Evolutionary conservation across 1,140 invertebrate genomes (phyloP).

Genomic region (Calycopis cecrops): DNA sequence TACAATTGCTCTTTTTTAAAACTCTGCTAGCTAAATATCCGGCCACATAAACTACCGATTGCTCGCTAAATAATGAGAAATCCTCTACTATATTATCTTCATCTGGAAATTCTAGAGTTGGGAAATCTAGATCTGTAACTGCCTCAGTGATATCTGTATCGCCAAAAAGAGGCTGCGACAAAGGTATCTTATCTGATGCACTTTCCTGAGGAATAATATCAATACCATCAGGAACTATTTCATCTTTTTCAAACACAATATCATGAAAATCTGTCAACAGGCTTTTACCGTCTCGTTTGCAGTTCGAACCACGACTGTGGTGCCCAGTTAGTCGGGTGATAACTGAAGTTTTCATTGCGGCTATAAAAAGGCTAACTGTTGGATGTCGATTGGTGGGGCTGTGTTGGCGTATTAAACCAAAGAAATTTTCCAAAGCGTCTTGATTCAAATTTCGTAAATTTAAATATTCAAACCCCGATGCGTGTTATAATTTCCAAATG

Average conservation of each 20-base stretch:
- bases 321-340: constrained; percentile 16
- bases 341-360: constrained; percentile 22
- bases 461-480: constrained; percentile 20
- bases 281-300: constrained; percentile 19
- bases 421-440: constrained; percentile 28
- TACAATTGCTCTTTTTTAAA: no score
- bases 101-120: no score
- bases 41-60: no score
- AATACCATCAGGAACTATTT: no score
- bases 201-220: neutral
- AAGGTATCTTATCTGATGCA: no score
- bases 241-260: neutral
- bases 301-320: constrained; percentile 15
- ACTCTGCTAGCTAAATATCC: no score
- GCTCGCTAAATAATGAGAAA: no score
- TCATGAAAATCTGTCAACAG: constrained; percentile 20
- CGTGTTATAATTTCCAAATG: neutral
- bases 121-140: no score
- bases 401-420: constrained; percentile 26
- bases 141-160: no score
- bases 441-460: constrained; percentile 29
- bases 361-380: constrained; percentile 22
- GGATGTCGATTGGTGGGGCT: constrained; percentile 23
- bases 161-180: no score
- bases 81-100: no score